Evolutionary conservation across 2,113 vertebrate genomes (phyloP).

Genomic region (Thryonomys swinderianus): DNA sequence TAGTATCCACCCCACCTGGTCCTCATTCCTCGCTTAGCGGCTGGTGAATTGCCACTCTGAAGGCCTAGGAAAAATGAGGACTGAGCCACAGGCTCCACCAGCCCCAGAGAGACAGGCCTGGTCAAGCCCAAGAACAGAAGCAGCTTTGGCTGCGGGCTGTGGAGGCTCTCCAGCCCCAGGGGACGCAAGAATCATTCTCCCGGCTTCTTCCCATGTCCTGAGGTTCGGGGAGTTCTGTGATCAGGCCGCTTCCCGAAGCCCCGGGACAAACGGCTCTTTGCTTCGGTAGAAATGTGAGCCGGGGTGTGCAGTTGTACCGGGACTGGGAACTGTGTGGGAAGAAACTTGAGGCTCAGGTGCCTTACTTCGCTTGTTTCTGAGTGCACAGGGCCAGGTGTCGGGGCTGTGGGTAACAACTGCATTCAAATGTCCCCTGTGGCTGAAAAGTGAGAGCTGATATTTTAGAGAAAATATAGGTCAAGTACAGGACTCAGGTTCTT

Average conservation of each 20-base stretch:
- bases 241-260: not conserved
- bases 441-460: not conserved
- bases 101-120: not conserved
- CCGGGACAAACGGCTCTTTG: conserved; percentile 27
- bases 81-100: not conserved
- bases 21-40: not conserved
- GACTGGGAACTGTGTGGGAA: not conserved
- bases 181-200: not conserved
- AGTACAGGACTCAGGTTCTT: not conserved
- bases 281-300: not conserved
- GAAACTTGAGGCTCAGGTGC: conserved; percentile 6
- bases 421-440: not conserved
- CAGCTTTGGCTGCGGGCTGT: not conserved
- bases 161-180: fast-evolving
- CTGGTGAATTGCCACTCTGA: not conserved
- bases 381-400: conserved; percentile 49
- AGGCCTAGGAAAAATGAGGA: not conserved
- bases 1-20: fast-evolving
- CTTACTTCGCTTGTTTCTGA: conserved; percentile 59
- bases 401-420: not conserved
- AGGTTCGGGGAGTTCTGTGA: not conserved
- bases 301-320: fast-evolving
- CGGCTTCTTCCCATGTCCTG: not conserved
- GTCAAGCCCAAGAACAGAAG: not conserved
- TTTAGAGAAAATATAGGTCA: not conserved